Evolutionary conservation across 2,113 vertebrate species (phyloP).

Genomic region (Crotalus tigris): DNA sequence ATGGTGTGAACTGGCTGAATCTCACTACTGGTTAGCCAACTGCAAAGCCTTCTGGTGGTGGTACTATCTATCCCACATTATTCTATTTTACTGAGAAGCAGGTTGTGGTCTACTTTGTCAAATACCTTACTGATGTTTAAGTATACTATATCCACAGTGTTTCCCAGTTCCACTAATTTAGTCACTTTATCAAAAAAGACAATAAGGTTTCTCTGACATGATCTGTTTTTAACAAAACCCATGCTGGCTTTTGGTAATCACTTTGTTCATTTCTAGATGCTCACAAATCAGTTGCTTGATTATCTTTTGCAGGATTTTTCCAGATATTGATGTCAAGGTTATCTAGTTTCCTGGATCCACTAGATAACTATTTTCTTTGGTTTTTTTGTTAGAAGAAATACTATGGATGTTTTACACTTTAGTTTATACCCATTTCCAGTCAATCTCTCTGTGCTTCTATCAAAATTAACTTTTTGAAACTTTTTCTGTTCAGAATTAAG

Average conservation of each 20-base stretch:
- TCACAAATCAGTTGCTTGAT: neutral
- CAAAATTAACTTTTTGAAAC: neutral
- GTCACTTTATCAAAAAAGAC: neutral
- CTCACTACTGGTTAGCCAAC: neutral
- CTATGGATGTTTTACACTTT: neutral
- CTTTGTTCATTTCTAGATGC: neutral
- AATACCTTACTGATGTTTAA: neutral
- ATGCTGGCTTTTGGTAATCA: neutral
- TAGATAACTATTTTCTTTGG: neutral
- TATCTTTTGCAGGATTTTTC: neutral
- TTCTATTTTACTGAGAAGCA: neutral
- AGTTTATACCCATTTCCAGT: neutral
- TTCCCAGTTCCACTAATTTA: neutral
- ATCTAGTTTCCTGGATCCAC: neutral
- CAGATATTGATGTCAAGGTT: neutral
- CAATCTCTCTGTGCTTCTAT: neutral
- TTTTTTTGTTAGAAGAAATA: neutral
- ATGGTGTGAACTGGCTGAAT: too few relatives aligned
- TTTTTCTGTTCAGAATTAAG: neutral
- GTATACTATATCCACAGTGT: neutral
- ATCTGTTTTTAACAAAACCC: neutral
- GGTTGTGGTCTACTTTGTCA: neutral
- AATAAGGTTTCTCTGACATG: neutral
- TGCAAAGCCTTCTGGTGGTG: neutral
- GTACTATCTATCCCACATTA: neutral